Percentiles rank a stretch among this genome's conserved stretches.
These are phyloP conservation scores for Campoletis raptor DNA, from an alignment of 2,888 invertebrate species.

Conservation along the genomic window DNA sequence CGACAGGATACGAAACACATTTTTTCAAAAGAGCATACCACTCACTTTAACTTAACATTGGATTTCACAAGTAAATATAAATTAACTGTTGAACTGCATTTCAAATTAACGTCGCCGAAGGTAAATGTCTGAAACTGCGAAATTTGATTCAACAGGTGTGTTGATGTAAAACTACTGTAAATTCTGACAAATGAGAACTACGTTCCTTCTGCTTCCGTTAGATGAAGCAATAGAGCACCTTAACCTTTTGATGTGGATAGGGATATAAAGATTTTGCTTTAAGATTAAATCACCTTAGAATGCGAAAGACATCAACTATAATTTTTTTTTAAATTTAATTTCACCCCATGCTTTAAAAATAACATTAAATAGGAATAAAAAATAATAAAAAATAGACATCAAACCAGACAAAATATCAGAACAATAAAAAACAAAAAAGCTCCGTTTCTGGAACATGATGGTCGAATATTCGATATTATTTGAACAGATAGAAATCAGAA, in stretches of 20 bases:
- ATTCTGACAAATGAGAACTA: constrained; percentile 10
- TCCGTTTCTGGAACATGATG: background rate
- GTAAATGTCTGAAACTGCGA: background rate
- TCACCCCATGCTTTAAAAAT: background rate
- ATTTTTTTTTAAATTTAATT: background rate
- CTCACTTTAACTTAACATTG: background rate
- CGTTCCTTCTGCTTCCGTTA: background rate
- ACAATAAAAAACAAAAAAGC: background rate
- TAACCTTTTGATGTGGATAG: background rate
- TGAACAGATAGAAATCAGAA: background rate
- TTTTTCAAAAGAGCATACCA: background rate
- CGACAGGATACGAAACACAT: background rate
- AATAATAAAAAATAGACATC: background rate
- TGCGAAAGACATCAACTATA: background rate
- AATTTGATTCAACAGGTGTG: constrained; percentile 51
- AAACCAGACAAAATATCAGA: background rate
- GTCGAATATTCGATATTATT: background rate
- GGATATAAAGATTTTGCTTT: background rate
- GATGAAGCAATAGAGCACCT: background rate
- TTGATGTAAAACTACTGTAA: background rate
- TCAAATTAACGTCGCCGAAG: background rate
- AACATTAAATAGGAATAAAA: background rate
- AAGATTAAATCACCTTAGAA: background rate
- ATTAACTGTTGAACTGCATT: background rate
- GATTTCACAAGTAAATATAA: background rate